phyloP scores from a whole-genome alignment of 2,888 invertebrate species.

The Brachylomia viminalis region DNA sequence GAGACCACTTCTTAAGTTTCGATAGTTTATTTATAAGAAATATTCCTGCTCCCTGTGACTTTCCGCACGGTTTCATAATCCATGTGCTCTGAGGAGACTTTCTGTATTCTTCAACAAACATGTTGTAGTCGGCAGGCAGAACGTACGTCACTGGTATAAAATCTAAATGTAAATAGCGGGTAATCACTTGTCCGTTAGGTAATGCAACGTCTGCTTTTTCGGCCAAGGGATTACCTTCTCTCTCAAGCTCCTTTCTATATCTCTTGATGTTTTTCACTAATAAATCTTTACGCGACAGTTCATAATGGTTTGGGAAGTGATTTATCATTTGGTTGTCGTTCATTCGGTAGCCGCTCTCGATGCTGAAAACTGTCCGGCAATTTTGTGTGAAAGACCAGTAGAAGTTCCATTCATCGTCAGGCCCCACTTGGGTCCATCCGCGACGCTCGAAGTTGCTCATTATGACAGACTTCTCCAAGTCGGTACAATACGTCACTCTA shows the following conservation, averaged over 20 bases:
- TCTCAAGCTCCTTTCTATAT: slow-evolving; percentile 97
- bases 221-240: slow-evolving; percentile 96
- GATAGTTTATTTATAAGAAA: slow-evolving; percentile 98
- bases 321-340: slow-evolving; percentile 98
- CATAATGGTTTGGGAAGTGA: slow-evolving; percentile 99
- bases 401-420: slow-evolving; percentile 98
- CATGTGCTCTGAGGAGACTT: slow-evolving; percentile 98
- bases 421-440: slow-evolving; percentile 96
- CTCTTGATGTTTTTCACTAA: slow-evolving; percentile 98
- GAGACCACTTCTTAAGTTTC: slow-evolving; percentile 97
- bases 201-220: slow-evolving; percentile 91
- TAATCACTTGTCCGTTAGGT: slow-evolving; percentile 91
- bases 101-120: slow-evolving; percentile 98
- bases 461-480: slow-evolving; percentile 98
- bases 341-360: slow-evolving; percentile 97
- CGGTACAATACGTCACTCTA: slow-evolving; percentile 92
- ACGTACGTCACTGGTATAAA: slow-evolving; percentile 98
- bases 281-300: slow-evolving; percentile 98
- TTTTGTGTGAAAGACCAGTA: slow-evolving; percentile 98
- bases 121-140: slow-evolving; percentile 98
- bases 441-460: slow-evolving; percentile 97
- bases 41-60: slow-evolving; percentile 98
- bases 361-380: slow-evolving; percentile 97
- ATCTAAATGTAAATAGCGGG: slow-evolving; percentile 95
- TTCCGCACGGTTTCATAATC: slow-evolving; percentile 99